Conservation (phyloP, 2,797 vertebrate species). For the Sarcophilus harrisii region DNA sequence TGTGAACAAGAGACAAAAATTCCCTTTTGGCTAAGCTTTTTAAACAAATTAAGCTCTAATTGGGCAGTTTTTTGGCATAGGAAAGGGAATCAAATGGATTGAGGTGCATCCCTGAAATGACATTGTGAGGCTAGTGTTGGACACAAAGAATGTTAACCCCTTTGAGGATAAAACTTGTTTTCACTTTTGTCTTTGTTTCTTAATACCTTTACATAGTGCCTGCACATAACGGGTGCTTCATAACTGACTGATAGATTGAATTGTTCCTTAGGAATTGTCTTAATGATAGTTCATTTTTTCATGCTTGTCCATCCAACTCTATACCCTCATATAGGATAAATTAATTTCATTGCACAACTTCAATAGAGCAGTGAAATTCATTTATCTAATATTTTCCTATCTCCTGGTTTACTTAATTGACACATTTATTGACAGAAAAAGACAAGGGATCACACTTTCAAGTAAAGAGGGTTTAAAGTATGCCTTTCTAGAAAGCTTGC, state of each 20-base stretch:
- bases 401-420: background rate
- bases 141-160: background rate
- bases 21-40: background rate
- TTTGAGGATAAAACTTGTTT: background rate
- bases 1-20: background rate
- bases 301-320: background rate
- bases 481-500: background rate
- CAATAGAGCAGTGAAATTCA: background rate
- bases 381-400: background rate
- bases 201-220: background rate
- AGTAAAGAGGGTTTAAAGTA: background rate
- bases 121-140: background rate
- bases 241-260: background rate
- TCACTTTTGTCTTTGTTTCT: background rate
- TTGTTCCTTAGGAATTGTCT: background rate
- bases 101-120: background rate
- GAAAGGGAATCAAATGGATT: background rate
- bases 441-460: background rate
- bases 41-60: background rate
- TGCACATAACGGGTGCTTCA: background rate
- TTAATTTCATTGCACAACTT: background rate
- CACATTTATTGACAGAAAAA: background rate
- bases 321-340: background rate
- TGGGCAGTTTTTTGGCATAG: background rate
- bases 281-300: background rate